phyloP scores from a whole-genome alignment of 2,113 vertebrate genomes.

The Dasypus novemcinctus region DNA sequence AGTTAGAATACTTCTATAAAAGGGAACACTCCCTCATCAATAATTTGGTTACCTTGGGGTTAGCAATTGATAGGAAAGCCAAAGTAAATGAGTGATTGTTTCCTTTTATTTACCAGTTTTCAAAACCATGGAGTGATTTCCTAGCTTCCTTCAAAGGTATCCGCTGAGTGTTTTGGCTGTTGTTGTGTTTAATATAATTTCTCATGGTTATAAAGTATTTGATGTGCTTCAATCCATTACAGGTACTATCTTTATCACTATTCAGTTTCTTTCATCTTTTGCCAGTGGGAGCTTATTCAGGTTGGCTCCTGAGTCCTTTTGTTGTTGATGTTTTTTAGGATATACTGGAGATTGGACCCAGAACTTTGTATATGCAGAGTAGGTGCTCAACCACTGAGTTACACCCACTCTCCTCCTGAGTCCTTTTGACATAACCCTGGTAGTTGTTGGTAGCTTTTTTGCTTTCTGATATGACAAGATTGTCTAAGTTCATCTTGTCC shows the following conservation, averaged over 20 bases:
- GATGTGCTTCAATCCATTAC: neutral
- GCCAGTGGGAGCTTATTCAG: neutral
- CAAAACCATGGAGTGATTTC: neutral
- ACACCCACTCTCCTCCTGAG: neutral
- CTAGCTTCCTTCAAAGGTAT: neutral
- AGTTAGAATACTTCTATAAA: conserved; percentile 8
- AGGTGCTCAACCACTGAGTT: too few species aligned
- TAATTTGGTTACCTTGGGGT: conserved; percentile 10
- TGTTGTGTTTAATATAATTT: conserved; percentile 23
- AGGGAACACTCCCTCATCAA: neutral
- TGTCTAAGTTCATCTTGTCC: conserved; percentile 3
- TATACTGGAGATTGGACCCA: too few species aligned
- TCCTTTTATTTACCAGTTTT: neutral
- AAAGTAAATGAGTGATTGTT: neutral
- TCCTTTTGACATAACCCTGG: neutral
- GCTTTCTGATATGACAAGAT: neutral
- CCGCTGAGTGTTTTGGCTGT: neutral
- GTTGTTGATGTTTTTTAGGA: too few species aligned
- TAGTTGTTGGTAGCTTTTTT: neutral
- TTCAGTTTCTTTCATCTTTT: conserved; percentile 5
- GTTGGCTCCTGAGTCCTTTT: too few species aligned
- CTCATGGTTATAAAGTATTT: neutral
- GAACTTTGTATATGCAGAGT: too few species aligned
- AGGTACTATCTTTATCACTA: conserved; percentile 7
- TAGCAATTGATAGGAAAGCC: neutral